These are phyloP conservation scores for Ricordea florida DNA, from an alignment of 92 coral and sea anemone genomes.

Conservation along the genomic window DNA sequence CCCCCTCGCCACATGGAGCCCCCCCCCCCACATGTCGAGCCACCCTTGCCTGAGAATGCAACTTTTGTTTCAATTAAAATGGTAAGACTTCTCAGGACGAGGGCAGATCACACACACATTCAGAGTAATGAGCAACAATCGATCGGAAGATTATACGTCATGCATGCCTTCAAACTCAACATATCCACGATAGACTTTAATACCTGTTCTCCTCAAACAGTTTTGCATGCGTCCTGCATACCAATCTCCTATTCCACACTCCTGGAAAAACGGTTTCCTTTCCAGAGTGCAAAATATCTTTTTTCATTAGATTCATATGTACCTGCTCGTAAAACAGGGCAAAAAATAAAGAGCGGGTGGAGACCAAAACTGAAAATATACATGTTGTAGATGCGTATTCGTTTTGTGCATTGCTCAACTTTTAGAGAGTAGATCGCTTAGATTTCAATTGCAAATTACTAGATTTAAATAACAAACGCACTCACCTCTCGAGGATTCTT, in stretches of 20 bases:
- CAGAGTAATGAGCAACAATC: background rate
- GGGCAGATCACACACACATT: background rate
- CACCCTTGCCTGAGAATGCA: too few relatives aligned
- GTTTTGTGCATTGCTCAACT: conserved; percentile 2
- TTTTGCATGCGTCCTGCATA: background rate
- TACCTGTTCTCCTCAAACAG: background rate
- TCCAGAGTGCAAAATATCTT: background rate
- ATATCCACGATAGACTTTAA: too few relatives aligned
- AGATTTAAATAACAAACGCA: too few relatives aligned
- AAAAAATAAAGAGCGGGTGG: conserved; percentile 6
- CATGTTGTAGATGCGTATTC: conserved; percentile 15
- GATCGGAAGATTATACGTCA: too few relatives aligned
- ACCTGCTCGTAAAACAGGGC: background rate
- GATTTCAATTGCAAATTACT: too few relatives aligned
- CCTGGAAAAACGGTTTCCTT: background rate
- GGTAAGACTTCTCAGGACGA: background rate
- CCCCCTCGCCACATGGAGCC: too few relatives aligned
- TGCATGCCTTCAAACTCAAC: too few relatives aligned
- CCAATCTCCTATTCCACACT: background rate
- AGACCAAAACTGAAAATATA: conserved; percentile 6
- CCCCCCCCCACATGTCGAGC: too few relatives aligned
- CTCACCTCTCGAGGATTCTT: too few relatives aligned
- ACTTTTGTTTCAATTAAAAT: background rate
- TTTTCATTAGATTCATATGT: background rate
- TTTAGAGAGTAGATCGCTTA: too few relatives aligned